Evolutionary conservation across 23 tunicate genomes (phyloP).

Genomic region (Trididemnum nubilum): DNA sequence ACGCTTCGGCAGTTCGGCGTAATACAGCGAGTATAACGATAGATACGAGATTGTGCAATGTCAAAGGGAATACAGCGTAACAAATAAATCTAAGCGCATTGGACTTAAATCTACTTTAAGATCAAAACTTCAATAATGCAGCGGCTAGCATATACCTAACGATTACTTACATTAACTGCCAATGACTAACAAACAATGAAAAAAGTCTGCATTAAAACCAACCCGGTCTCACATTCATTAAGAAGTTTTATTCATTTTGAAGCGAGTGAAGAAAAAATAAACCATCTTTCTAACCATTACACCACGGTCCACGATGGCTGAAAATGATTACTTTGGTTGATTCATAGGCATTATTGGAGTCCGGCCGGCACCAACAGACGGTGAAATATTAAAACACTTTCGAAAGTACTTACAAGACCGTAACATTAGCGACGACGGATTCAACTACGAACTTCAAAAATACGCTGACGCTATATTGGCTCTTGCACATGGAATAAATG

Average conservation of each 20-base stretch:
- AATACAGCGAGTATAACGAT: too few species aligned
- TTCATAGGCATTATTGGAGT: slow-evolving; percentile 13
- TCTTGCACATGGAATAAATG: neutral
- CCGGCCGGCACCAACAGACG: neutral
- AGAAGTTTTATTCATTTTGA: neutral
- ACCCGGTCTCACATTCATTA: neutral
- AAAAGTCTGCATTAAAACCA: neutral
- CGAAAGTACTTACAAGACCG: neutral
- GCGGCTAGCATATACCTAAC: too few species aligned
- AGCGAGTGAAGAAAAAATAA: neutral
- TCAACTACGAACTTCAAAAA: neutral
- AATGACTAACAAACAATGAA: too few species aligned
- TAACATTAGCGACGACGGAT: neutral
- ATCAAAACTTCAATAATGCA: too few species aligned
- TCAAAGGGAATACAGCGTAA: too few species aligned
- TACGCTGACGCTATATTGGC: slow-evolving; percentile 6
- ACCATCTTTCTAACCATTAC: neutral
- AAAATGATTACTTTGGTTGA: too few species aligned
- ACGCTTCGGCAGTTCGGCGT: too few species aligned
- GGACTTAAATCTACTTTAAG: too few species aligned
- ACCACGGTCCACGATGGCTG: too few species aligned
- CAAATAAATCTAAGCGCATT: too few species aligned
- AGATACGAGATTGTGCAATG: too few species aligned
- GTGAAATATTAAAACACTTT: neutral
- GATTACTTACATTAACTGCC: too few species aligned